Evolutionary conservation across 2,113 vertebrate genomes (phyloP), one percentile per base, ranked within the genome.

Genomic region (Recurvirostra avosetta): DNA sequence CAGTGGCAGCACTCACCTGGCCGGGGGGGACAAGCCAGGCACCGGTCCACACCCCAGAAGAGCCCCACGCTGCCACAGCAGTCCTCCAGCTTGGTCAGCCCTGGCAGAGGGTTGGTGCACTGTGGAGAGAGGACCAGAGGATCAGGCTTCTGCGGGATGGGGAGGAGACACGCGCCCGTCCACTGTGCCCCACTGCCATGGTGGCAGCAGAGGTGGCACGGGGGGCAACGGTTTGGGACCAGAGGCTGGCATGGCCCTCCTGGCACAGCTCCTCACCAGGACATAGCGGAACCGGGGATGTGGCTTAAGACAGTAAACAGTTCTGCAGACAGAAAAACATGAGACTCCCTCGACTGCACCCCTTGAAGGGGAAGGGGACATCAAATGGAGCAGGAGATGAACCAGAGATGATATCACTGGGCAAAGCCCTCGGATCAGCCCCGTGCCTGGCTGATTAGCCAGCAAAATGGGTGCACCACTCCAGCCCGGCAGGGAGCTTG

Each of bases 21-120:
- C 98, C 99, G 99, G 25, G 96, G 97, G 8, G 99, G 99, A 92
- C 99, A 99, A 22, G 98, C 98, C 56, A 98, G 98, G 96, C 99
- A 99, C 50, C 96, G 98, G 93, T 98, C 98, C 11, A 98, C 55
- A 22, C 99, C 99, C 99, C 99, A 99, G 70, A 99, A 99, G 88
- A 98, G 98, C 22, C 99, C 99, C 90, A 99, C 98, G 9, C 99
- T 99, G 96, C 99, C 99, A 10, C 99, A 99, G 97, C 99, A 99
- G 95, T 99, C 99, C 68, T 99, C 99, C 92, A 99, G 98, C 95
- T 98, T 98, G 73, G 98, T 98, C 91, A 99, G 98, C 82, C 99
- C 99, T 53, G 98, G 98, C 86, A 99, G 96, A 36, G 99, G 99
- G 93, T 99, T 99, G 86, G 98, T 98, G 94, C 99, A 99, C 99